These are phyloP conservation scores for Anhinga rufa DNA, from an alignment of 2,113 vertebrate species.

Conservation along the genomic window DNA sequence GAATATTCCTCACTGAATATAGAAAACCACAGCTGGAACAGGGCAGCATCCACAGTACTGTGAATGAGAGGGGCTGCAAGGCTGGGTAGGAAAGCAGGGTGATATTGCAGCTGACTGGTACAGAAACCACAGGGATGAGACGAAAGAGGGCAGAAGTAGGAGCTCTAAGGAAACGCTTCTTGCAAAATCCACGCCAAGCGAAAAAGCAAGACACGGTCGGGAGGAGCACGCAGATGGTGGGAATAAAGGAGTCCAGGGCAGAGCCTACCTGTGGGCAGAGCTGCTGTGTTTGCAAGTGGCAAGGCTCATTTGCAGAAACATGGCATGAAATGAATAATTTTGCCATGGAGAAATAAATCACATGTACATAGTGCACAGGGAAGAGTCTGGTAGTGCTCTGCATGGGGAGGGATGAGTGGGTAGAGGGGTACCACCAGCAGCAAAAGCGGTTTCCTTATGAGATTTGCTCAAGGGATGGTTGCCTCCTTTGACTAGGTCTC, in stretches of 20 bases:
- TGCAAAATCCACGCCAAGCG: not conserved
- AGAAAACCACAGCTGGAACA: not conserved
- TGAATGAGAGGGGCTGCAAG: not conserved
- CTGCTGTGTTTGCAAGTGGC: fast-evolving
- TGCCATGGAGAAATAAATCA: not conserved
- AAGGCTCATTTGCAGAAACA: not conserved
- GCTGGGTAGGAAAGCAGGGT: not conserved
- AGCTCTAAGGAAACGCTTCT: not conserved
- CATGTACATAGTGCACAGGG: not conserved
- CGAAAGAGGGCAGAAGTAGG: not conserved
- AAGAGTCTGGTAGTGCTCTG: not conserved
- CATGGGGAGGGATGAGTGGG: not conserved
- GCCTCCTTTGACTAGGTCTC: not conserved
- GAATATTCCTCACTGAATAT: not conserved
- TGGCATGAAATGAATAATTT: not conserved
- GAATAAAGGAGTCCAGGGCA: not conserved
- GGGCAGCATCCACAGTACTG: not conserved
- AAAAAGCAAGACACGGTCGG: not conserved
- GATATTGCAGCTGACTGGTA: not conserved
- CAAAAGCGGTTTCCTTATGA: not conserved
- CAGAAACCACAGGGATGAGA: not conserved
- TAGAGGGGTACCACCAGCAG: not conserved
- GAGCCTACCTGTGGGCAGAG: not conserved
- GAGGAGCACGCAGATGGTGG: not conserved
- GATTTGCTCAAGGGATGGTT: not conserved